These are phyloP conservation scores for Argentina silus DNA, from an alignment of 2,797 vertebrate species.

Conservation along the genomic window DNA sequence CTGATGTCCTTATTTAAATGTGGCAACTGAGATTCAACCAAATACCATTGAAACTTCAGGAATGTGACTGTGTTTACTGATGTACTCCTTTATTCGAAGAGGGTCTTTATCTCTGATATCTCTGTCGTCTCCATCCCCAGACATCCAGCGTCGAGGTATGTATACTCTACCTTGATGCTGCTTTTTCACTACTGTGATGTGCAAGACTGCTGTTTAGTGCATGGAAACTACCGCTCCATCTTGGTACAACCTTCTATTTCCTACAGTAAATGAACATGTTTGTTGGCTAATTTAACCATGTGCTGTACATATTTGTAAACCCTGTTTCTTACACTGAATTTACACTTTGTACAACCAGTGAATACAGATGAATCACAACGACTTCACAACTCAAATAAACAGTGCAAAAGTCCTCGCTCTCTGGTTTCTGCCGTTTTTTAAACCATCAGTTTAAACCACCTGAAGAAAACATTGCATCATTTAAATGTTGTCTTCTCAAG, in stretches of 20 bases:
- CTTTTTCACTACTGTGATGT: slow-evolving; percentile 28
- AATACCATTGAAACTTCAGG: slow-evolving; percentile 35
- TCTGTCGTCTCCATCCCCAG: slow-evolving; percentile 1
- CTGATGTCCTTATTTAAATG: slow-evolving; percentile 11
- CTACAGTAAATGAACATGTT: too few species aligned
- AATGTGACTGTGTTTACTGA: slow-evolving; percentile 30
- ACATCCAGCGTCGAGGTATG: slow-evolving; percentile 20
- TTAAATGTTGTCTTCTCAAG: background rate
- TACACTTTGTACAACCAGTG: slow-evolving; percentile 55
- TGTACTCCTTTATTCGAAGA: slow-evolving; percentile 18
- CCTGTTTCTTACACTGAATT: slow-evolving; percentile 53
- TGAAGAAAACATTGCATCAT: background rate
- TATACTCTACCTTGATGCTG: slow-evolving; percentile 25
- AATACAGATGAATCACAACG: slow-evolving; percentile 32
- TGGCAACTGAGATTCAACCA: slow-evolving; percentile 35
- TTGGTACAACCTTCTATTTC: slow-evolving; percentile 25
- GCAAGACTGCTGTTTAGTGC: slow-evolving; percentile 38
- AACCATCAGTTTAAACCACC: background rate
- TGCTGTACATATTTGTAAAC: slow-evolving; percentile 60
- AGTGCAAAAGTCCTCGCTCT: slow-evolving; percentile 15
- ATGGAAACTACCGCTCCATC: slow-evolving; percentile 37
- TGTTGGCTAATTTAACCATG: slow-evolving; percentile 34
- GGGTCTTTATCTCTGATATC: slow-evolving; percentile 7
- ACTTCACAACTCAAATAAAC: slow-evolving; percentile 52
- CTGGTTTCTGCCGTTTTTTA: background rate